These are phyloP conservation scores for Trididemnum nubilum DNA, from an alignment of 23 tunicate genomes.

Conservation along the genomic window DNA sequence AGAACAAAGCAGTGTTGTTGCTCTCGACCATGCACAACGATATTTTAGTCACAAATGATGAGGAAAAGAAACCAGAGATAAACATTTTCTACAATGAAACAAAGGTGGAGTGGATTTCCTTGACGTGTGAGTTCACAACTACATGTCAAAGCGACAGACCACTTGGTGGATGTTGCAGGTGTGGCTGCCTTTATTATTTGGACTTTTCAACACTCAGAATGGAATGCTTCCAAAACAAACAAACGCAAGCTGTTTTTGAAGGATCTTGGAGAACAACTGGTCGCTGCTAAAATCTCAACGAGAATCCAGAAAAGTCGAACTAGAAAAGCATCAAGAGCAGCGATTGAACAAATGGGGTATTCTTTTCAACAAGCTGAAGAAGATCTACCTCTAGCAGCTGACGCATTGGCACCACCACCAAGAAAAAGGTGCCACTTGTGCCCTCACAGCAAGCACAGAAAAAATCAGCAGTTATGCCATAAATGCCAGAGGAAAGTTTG, in stretches of 20 bases:
- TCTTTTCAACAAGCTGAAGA: constrained; percentile 18
- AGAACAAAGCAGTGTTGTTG: constrained; percentile 11
- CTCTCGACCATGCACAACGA: constrained; percentile 30
- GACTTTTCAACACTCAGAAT: constrained; percentile 24
- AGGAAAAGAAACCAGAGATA: constrained; percentile 17
- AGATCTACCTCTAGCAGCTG: constrained; percentile 13
- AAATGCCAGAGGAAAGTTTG: constrained; percentile 38
- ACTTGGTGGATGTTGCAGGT: constrained; percentile 25
- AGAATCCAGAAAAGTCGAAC: constrained; percentile 3
- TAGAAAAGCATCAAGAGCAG: constrained; percentile 13
- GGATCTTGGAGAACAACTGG: constrained; percentile 26
- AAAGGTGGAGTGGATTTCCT: constrained; percentile 38
- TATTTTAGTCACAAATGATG: constrained; percentile 18
- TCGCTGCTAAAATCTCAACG: constrained; percentile 23
- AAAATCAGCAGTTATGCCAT: constrained; percentile 23
- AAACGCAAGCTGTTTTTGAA: constrained; percentile 29
- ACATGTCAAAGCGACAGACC: constrained; percentile 32
- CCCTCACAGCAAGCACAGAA: constrained; percentile 18
- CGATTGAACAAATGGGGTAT: constrained; percentile 30
- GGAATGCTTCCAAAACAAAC: constrained; percentile 10
- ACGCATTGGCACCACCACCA: constrained; percentile 18
- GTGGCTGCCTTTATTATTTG: constrained; percentile 31
- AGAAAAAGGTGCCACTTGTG: constrained; percentile 34
- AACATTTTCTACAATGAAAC: constrained; percentile 22
- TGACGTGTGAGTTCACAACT: constrained; percentile 28